These are phyloP conservation scores for Cyanoderma ruficeps DNA, from an alignment of 2,113 vertebrate species.

Conservation along the genomic window DNA sequence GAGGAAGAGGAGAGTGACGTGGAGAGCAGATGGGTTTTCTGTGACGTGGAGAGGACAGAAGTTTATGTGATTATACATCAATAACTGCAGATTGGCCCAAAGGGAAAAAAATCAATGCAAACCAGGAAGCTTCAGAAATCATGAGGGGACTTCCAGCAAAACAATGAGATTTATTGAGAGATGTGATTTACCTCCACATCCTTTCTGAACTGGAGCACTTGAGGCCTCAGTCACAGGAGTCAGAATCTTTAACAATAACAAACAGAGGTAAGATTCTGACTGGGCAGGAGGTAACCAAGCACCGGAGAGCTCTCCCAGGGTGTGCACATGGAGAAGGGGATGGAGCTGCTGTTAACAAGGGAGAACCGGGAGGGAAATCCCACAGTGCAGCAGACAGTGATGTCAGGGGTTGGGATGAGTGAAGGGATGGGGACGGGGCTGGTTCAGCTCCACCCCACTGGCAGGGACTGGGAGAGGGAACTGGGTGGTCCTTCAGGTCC, in stretches of 20 bases:
- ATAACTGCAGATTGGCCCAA: not conserved
- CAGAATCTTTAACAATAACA: not conserved
- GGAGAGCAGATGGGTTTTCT: not conserved
- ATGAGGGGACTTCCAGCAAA: not conserved
- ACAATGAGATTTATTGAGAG: not conserved
- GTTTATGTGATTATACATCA: not conserved
- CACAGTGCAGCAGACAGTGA: fast-evolving
- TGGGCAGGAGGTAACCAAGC: not conserved
- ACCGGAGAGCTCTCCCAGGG: not conserved
- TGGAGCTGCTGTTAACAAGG: not conserved
- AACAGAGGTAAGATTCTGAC: not conserved
- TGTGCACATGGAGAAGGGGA: not conserved
- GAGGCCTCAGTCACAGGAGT: not conserved
- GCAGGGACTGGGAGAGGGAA: not conserved
- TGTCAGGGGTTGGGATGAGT: not conserved
- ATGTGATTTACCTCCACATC: not conserved
- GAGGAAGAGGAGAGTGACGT: not conserved
- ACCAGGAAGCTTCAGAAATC: not conserved
- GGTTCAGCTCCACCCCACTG: not conserved
- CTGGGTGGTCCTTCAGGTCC: not conserved
- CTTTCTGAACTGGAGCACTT: not conserved
- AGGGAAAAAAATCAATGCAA: not conserved
- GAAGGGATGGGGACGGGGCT: not conserved
- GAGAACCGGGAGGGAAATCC: not conserved
- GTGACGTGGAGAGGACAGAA: not conserved